Percentiles rank a stretch among this genome's conserved stretches.
These are phyloP conservation scores for Troglohyphantes excavatus DNA, from an alignment of 2,888 invertebrate genomes.

Conservation along the genomic window DNA sequence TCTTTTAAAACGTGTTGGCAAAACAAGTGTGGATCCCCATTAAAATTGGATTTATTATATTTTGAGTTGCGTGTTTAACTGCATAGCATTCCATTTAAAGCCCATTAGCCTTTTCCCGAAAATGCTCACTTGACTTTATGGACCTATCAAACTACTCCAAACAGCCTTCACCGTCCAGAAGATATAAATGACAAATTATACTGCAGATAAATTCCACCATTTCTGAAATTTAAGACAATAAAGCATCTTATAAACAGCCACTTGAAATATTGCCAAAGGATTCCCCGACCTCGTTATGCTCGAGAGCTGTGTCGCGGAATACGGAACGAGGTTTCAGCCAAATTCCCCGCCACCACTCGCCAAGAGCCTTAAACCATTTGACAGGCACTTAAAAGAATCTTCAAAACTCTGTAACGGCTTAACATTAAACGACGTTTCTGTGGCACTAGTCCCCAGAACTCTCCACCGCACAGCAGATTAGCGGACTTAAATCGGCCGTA, in stretches of 20 bases:
- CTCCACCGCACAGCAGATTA: constrained; percentile 45
- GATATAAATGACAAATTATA: constrained; percentile 7
- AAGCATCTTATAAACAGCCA: not conserved
- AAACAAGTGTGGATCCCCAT: no score
- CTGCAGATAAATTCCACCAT: not conserved
- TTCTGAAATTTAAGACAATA: constrained; percentile 17
- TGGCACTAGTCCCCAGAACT: constrained; percentile 8
- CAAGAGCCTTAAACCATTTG: constrained; percentile 15
- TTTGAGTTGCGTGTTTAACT: not conserved
- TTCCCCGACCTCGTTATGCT: constrained; percentile 15
- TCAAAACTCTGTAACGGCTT: constrained; percentile 54
- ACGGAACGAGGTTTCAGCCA: constrained; percentile 5
- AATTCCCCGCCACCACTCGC: not conserved
- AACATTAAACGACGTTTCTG: constrained; percentile 49
- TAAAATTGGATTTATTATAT: not conserved
- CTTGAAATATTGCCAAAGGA: constrained; percentile 16
- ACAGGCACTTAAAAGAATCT: constrained; percentile 58
- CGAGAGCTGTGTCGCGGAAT: not conserved
- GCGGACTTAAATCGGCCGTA: constrained; percentile 60
- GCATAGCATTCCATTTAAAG: not conserved
- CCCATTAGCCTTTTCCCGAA: not conserved
- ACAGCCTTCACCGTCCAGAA: not conserved
- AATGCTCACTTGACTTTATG: not conserved
- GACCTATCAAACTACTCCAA: not conserved
- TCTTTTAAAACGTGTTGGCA: no score